phyloP scores from a whole-genome alignment of 1,140 invertebrate species.

The Platyscapa corneri region DNA sequence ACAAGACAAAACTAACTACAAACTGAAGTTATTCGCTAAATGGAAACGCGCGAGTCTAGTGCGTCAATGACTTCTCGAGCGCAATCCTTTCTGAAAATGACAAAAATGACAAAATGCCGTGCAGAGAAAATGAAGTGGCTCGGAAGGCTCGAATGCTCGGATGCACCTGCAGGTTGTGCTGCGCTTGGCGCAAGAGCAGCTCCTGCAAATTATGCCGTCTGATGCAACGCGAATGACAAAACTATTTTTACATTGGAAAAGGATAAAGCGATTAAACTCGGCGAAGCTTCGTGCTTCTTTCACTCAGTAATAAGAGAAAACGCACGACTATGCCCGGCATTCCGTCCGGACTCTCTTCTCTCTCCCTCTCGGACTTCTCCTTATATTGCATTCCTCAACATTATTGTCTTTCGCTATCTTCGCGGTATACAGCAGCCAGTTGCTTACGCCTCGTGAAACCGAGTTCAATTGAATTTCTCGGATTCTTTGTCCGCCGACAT shows the following conservation, averaged over 20 bases:
- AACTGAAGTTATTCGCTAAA: neutral
- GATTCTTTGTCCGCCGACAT: neutral
- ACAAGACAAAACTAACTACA: too few species aligned
- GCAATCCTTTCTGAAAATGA: neutral
- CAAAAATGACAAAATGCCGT: neutral
- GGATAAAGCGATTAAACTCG: neutral
- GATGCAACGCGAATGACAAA: neutral
- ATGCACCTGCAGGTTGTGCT: neutral
- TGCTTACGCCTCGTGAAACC: neutral
- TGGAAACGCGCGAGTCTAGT: neutral
- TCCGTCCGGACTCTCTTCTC: neutral
- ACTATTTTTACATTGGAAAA: neutral
- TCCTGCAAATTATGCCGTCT: neutral
- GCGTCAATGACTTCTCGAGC: neutral
- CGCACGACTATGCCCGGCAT: neutral
- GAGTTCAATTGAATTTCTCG: slow-evolving; percentile 11
- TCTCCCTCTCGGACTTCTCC: neutral
- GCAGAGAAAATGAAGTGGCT: neutral
- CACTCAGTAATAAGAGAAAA: neutral
- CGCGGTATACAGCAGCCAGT: neutral
- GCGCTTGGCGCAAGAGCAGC: neutral
- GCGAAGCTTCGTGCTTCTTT: neutral
- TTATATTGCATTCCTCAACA: slow-evolving; percentile 50
- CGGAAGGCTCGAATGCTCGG: too few species aligned
- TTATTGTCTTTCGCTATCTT: slow-evolving; percentile 49